Evolutionary conservation across 2,113 vertebrate genomes (phyloP), one percentile per base, ranked within the genome.

Genomic region (Rhinolophus ferrumequinum): DNA sequence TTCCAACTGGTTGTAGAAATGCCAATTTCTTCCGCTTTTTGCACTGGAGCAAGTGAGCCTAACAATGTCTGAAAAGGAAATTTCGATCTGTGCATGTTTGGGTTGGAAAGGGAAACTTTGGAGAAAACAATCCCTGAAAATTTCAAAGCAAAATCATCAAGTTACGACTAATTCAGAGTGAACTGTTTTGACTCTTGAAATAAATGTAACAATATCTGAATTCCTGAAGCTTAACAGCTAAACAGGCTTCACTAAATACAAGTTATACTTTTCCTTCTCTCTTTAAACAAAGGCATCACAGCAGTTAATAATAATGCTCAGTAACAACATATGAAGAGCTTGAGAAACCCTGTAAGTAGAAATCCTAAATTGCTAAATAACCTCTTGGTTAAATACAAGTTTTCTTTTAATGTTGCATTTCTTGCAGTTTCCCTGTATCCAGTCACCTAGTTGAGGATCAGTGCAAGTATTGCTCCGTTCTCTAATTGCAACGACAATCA

Each of bases 1-100:
- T 97, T 97, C 97, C 95, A 93, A 95, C 70, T 97, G 93, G 83
- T 72, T 92, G 93, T 44, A 94, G 64, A 87, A 87, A 87, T 60
- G 96, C 93, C 96, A 93, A 2, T 80, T 93, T 75, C 80, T 84
- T 72, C 47, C 3, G 0, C 18, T 26, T 50, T 81, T 70, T 88
- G 54, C 87, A 58, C 30, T 58, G 64, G 60, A 96, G 41, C 54
- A 93, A 96, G 79, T 44, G 64, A 96, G n/a, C 60, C 62, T 76
- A 92, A 81, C 8, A 35, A 35, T 13, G 70, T 80, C 86, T 87
- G 66, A 85, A 66, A 26, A 56, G 72, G 86, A 93, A 89, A 94
- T 83, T 56, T 80, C 2, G 8, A 88, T 69, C 70, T 87, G 77
- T 85, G 44, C 26, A 12, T 96, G 94, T 93, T 92, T 96, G 94